Conservation (phyloP, 2,113 vertebrate species). For the Ameiurus melas region DNA sequence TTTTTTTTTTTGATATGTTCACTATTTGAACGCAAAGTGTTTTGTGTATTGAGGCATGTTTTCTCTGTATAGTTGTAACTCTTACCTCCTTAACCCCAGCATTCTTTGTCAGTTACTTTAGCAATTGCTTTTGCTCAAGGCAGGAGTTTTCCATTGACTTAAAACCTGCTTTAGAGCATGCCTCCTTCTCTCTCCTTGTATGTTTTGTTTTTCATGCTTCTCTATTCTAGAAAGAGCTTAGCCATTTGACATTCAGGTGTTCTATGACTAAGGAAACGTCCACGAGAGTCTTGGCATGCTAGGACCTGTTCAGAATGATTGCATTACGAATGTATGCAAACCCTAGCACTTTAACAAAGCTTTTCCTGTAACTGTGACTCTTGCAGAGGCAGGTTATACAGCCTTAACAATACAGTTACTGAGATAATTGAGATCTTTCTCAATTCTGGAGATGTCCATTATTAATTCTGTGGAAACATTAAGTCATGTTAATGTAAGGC, state of each 20-base stretch:
- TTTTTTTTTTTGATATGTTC: neutral
- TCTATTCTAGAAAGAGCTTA: conserved; percentile 35
- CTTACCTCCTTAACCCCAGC: conserved; percentile 39
- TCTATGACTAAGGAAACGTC: conserved; percentile 53
- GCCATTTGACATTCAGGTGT: conserved; percentile 49
- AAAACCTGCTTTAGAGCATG: conserved; percentile 52
- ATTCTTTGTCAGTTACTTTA: conserved; percentile 36
- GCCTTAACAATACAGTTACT: conserved; percentile 4
- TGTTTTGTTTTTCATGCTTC: conserved; percentile 2
- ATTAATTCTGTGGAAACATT: conserved; percentile 1
- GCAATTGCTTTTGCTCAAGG: conserved; percentile 40
- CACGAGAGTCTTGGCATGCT: conserved; percentile 57
- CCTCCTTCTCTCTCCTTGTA: conserved; percentile 40
- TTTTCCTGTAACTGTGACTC: conserved; percentile 25
- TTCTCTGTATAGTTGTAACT: conserved; percentile 36
- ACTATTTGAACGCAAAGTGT: neutral
- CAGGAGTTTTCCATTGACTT: conserved; percentile 41
- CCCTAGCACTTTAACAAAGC: conserved; percentile 48
- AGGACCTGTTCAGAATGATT: conserved; percentile 64
- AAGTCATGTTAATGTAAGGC: conserved; percentile 10
- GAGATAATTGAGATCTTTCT: neutral
- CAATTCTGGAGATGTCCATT: neutral
- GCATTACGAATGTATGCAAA: conserved; percentile 63
- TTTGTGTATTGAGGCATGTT: conserved; percentile 9
- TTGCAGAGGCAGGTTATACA: conserved; percentile 38